Percentiles rank a stretch among this genome's conserved stretches.
phyloP scores from a whole-genome alignment of 2,797 vertebrate genomes.

The Sebastes vulpes region DNA sequence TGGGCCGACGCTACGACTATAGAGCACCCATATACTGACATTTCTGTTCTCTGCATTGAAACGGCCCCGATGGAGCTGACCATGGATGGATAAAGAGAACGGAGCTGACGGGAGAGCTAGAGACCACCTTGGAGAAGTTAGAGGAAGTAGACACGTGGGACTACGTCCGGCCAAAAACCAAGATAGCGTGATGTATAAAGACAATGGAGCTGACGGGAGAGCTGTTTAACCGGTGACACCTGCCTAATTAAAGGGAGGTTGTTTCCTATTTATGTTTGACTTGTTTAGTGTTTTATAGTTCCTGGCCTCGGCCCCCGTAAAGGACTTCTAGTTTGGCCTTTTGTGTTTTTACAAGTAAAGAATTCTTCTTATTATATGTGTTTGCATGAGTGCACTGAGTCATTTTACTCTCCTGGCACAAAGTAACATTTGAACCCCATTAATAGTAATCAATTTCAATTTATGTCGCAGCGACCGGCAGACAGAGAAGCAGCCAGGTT shows the following conservation, averaged over 20 bases:
- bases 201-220: too few species aligned
- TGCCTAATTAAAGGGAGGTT: background rate
- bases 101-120: too few species aligned
- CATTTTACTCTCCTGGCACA: background rate
- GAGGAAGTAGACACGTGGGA: too few species aligned
- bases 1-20: too few species aligned
- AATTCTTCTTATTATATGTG: background rate
- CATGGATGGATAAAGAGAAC: too few species aligned
- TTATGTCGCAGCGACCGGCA: background rate
- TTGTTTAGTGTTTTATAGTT: background rate
- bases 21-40: too few species aligned
- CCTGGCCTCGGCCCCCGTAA: background rate
- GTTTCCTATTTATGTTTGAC: background rate
- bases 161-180: too few species aligned
- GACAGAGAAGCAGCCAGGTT: background rate
- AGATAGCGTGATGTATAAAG: too few species aligned
- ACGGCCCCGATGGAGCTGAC: too few species aligned
- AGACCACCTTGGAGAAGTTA: too few species aligned
- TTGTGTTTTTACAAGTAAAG: background rate
- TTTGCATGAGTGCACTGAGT: background rate
- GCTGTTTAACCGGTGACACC: background rate
- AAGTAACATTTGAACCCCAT: slow-evolving; percentile 25
- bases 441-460: slow-evolving; percentile 29
- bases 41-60: too few species aligned
- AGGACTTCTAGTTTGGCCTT: background rate